phyloP scores from a whole-genome alignment of 2,888 invertebrate genomes.

The Laothoe populi region DNA sequence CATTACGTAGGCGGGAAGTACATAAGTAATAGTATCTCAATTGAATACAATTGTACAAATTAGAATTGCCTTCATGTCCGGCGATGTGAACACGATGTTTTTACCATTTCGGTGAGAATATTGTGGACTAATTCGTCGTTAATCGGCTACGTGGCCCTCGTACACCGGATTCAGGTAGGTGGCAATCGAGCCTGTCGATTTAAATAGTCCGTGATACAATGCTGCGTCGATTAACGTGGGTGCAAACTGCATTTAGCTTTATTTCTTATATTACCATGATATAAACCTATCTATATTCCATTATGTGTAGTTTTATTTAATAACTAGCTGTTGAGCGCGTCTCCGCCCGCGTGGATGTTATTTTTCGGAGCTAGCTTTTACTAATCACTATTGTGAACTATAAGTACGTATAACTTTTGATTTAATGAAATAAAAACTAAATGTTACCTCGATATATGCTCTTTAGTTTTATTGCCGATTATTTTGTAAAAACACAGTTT shows the following conservation, averaged over 20 bases:
- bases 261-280: background rate
- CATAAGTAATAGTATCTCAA: constrained; percentile 14
- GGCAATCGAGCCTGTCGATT: constrained; percentile 42
- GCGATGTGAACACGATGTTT: constrained; percentile 61
- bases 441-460: too few species aligned
- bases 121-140: constrained; percentile 37
- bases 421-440: too few species aligned
- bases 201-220: constrained; percentile 36
- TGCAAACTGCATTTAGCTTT: background rate
- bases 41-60: constrained; percentile 43
- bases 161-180: constrained; percentile 36
- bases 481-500: too few species aligned
- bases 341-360: too few species aligned
- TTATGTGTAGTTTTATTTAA: background rate
- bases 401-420: too few species aligned
- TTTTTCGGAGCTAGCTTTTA: too few species aligned
- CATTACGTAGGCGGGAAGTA: constrained; percentile 12
- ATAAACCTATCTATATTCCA: background rate
- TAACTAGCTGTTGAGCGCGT: background rate
- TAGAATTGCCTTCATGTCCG: constrained; percentile 60
- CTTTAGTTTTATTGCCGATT: too few species aligned
- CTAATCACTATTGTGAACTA: too few species aligned
- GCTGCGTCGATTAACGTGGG: background rate
- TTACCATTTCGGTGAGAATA: constrained; percentile 69
- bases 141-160: constrained; percentile 37